These are phyloP conservation scores for Cladopsammia gracilis DNA, from an alignment of 64 coral and sea anemone genomes.

Conservation along the genomic window DNA sequence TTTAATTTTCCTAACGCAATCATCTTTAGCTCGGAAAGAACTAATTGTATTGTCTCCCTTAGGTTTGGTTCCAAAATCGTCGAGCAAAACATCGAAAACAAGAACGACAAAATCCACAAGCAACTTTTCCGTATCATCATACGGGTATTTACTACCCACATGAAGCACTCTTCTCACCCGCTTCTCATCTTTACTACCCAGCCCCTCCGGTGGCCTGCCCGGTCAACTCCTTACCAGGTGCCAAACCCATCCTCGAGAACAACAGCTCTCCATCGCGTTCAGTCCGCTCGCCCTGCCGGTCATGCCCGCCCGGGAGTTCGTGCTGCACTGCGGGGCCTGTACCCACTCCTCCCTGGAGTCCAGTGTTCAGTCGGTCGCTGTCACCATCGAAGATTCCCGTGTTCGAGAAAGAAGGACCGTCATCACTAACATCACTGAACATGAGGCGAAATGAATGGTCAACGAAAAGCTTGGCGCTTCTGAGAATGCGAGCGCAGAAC, in stretches of 20 bases:
- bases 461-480: constrained; percentile 80
- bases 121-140: constrained; percentile 64
- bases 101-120: constrained; percentile 81
- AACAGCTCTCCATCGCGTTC: constrained; percentile 46
- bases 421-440: neutral
- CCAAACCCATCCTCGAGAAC: constrained; percentile 61
- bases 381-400: constrained; percentile 46
- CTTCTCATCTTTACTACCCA: constrained; percentile 66
- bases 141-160: constrained; percentile 75
- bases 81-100: constrained; percentile 92
- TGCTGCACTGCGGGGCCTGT: constrained; percentile 59
- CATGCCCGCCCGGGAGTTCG: constrained; percentile 75
- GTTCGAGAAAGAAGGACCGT: constrained; percentile 55
- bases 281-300: constrained; percentile 68
- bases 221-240: constrained; percentile 80
- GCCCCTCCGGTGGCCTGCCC: constrained; percentile 69
- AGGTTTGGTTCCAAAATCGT: constrained; percentile 98
- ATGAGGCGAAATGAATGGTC: constrained; percentile 60
- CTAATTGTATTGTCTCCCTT: neutral
- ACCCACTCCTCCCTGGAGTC: constrained; percentile 54
- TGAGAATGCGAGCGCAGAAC: constrained; percentile 82
- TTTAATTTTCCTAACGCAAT: too few relatives aligned
- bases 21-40: too few relatives aligned
- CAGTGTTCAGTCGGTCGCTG: constrained; percentile 56
- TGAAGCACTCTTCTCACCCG: constrained; percentile 53